These are phyloP conservation scores for Pimpla rufipes DNA, from an alignment of 2,888 invertebrate species.

Conservation along the genomic window DNA sequence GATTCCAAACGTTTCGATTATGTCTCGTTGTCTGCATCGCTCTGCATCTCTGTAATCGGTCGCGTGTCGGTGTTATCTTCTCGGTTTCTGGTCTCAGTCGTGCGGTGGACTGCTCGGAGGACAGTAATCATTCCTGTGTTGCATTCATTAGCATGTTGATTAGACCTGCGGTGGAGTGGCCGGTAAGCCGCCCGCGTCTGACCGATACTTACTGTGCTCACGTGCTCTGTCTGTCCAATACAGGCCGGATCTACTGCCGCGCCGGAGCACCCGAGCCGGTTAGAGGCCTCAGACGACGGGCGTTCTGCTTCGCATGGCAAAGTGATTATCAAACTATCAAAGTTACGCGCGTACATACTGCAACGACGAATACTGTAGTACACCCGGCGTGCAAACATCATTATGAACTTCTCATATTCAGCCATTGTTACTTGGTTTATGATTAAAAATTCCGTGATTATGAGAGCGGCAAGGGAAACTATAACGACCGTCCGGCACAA, in stretches of 20 bases:
- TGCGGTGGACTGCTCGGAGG: constrained; percentile 18
- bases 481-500: constrained; percentile 11
- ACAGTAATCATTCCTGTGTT: constrained; percentile 61
- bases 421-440: constrained; percentile 12
- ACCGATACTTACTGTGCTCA: constrained; percentile 56
- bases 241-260: constrained; percentile 53
- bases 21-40: not conserved
- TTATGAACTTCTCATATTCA: constrained; percentile 34
- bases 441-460: not conserved
- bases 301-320: constrained; percentile 40
- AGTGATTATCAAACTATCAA: constrained; percentile 61
- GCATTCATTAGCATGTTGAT: constrained; percentile 67
- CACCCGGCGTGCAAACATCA: constrained; percentile 29
- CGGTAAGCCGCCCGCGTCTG: constrained; percentile 42
- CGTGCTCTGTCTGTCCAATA: constrained; percentile 55
- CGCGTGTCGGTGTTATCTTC: constrained; percentile 12
- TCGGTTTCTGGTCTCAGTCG: constrained; percentile 28
- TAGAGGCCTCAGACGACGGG: constrained; percentile 7
- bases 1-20: not conserved
- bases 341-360: constrained; percentile 29
- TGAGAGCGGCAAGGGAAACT: not conserved
- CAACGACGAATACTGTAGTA: constrained; percentile 37
- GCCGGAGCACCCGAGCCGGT: constrained; percentile 48
- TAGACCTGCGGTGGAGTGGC: constrained; percentile 42
- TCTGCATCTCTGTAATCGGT: not conserved